phyloP scores from a whole-genome alignment of 2,797 vertebrate species.

The Catamblyrhynchus diadema region DNA sequence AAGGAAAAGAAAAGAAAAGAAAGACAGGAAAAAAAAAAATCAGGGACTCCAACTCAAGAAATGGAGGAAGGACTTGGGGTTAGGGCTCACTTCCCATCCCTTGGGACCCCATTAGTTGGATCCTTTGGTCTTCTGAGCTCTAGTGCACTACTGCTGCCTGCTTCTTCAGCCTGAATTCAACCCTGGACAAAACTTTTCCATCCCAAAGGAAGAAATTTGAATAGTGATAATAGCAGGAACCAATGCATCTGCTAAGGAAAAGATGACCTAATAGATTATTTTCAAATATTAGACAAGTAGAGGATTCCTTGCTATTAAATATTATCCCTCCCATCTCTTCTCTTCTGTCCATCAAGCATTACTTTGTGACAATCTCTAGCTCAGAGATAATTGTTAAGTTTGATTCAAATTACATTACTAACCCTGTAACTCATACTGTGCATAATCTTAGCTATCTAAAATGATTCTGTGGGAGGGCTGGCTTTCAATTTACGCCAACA shows the following conservation, averaged over 20 bases:
- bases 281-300: slow-evolving; percentile 28
- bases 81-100: neutral
- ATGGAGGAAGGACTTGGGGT: neutral
- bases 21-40: too few relatives aligned
- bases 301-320: slow-evolving; percentile 39
- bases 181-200: neutral
- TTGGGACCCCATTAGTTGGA: neutral
- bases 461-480: slow-evolving; percentile 23
- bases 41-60: neutral
- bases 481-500: neutral
- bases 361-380: neutral
- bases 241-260: neutral
- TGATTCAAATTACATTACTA: slow-evolving; percentile 11
- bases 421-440: neutral
- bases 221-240: neutral
- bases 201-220: neutral
- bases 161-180: neutral
- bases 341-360: neutral
- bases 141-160: rapidly evolving
- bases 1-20: neutral
- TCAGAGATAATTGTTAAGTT: neutral
- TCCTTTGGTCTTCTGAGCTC: neutral
- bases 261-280: slow-evolving; percentile 30
- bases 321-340: neutral
- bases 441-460: slow-evolving; percentile 17